Evolutionary conservation across 2,113 vertebrate species (phyloP).

Genomic region (Sciurus niger): DNA sequence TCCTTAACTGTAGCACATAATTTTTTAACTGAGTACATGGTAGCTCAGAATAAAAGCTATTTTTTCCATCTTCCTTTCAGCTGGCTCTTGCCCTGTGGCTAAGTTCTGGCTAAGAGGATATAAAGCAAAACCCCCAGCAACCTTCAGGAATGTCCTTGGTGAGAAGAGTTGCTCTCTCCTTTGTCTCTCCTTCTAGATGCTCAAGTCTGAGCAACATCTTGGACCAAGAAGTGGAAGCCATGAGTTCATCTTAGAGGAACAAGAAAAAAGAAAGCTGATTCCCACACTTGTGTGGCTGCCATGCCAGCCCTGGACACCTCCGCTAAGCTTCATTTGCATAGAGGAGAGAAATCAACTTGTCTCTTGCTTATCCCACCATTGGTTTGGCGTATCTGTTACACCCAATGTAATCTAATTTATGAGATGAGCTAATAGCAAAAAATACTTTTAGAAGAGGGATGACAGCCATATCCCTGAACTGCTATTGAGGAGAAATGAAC

Average conservation of each 20-base stretch:
- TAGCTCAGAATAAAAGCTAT: not conserved
- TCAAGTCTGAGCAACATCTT: not conserved
- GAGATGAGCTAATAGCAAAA: slow-evolving; percentile 1
- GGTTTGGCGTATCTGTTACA: not conserved
- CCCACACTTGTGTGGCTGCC: not conserved
- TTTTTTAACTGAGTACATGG: not conserved
- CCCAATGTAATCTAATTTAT: not conserved
- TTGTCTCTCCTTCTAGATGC: not conserved
- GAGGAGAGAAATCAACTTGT: not conserved
- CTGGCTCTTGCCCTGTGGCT: not conserved
- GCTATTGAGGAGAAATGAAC: slow-evolving; percentile 18
- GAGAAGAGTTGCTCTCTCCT: not conserved
- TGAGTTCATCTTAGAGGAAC: not conserved
- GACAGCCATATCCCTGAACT: not conserved
- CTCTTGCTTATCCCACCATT: not conserved
- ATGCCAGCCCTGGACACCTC: not conserved
- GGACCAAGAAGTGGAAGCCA: not conserved
- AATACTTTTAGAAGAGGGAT: not conserved
- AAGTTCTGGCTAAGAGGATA: not conserved
- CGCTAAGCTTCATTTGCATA: not conserved
- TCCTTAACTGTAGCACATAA: not conserved
- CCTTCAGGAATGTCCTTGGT: not conserved
- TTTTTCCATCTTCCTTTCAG: not conserved
- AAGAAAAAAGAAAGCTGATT: not conserved
- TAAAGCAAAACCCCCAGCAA: not conserved